A percentile compares a stretch with the other conserved stretches of the same genome.
phyloP scores from a whole-genome alignment of 2,797 vertebrate genomes.

The Peromyscus nudipes region DNA sequence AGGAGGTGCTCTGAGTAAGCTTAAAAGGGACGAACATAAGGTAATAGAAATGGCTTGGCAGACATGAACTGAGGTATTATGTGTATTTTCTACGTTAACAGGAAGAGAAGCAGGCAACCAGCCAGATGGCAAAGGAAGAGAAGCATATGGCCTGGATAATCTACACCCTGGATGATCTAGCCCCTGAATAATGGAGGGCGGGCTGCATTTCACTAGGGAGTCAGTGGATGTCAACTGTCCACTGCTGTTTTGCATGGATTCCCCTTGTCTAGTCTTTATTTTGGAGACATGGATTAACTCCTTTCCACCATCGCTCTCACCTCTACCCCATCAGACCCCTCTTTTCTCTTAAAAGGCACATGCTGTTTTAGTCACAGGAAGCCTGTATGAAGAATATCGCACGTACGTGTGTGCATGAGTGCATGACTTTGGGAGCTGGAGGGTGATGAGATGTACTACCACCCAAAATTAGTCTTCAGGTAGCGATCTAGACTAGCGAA shows the following conservation, averaged over 20 bases:
- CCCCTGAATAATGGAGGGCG: constrained; percentile 46
- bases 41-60: constrained; percentile 51
- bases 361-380: constrained; percentile 26
- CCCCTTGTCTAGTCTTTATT: constrained; percentile 66
- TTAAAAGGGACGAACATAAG: not conserved
- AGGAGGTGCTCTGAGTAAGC: not conserved
- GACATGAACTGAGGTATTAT: constrained; percentile 57
- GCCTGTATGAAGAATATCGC: not conserved
- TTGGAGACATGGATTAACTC: constrained; percentile 71
- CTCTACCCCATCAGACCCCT: not conserved
- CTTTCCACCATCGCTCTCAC: constrained; percentile 31
- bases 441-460: not conserved
- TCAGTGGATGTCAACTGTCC: constrained; percentile 61
- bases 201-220: constrained; percentile 59
- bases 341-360: constrained; percentile 55
- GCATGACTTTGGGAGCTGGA: not conserved
- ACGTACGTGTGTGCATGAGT: too few species aligned
- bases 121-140: constrained; percentile 78
- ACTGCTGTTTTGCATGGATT: constrained; percentile 22
- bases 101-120: constrained; percentile 65
- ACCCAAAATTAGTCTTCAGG: constrained; percentile 61
- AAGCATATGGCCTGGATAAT: constrained; percentile 77
- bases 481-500: constrained; percentile 58
- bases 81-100: constrained; percentile 61
- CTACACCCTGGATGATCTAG: constrained; percentile 58